Base-by-base conservation (phyloP, 2,888 invertebrate species). In the Callyntrura sp. region DNA sequence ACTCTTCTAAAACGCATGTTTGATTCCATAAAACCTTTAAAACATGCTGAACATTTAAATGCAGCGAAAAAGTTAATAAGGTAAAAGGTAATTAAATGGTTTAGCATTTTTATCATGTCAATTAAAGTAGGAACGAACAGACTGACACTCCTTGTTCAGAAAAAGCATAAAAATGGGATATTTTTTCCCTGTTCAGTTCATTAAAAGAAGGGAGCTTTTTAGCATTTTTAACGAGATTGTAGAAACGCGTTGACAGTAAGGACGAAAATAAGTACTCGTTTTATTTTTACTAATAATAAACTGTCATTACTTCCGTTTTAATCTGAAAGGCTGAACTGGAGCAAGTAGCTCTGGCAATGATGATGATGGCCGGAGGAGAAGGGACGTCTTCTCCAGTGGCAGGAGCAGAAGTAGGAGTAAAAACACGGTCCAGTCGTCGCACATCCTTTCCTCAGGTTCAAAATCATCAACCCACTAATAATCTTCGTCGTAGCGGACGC, bases 281-380 rank as follows among this genome's bases (percentile, higher is more conserved):
- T n/a, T n/a, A n/a, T n/a, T n/a, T n/a, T n/a, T n/a, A n/a, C n/a
- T n/a, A n/a, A n/a, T n/a, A n/a, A n/a, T 76, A 76, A 76, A 51
- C 48, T 76, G 11, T 43, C 45, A 51, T 76, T 76, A 48, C n/a
- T 70, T 70, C 17, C 62, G 12, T 48, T 51, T 55, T n/a, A n/a
- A n/a, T 55, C 57, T 79, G 12, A 23, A 45, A 91, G 91, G 84
- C 88, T 57, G 91, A 91, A 60, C 85, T 91, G 51, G 90, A 91
- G 85, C 91, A 91, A 81, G 70, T 91, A 20, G 91, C 91, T 51
- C 88, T 90, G n/a, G 91, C 91, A 43, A 91, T 91, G 91, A 91
- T 91, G 91, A 91, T 91, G 90, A 90, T 91, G 90, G 91, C 91
- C 23, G 90, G 85, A 62, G 91, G 89, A 48, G 89, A 89, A 85